A percentile compares a stretch with the other conserved stretches of the same genome.
Evolutionary conservation across 2,113 vertebrate genomes (phyloP).

Genomic region (Carassius auratus): DNA sequence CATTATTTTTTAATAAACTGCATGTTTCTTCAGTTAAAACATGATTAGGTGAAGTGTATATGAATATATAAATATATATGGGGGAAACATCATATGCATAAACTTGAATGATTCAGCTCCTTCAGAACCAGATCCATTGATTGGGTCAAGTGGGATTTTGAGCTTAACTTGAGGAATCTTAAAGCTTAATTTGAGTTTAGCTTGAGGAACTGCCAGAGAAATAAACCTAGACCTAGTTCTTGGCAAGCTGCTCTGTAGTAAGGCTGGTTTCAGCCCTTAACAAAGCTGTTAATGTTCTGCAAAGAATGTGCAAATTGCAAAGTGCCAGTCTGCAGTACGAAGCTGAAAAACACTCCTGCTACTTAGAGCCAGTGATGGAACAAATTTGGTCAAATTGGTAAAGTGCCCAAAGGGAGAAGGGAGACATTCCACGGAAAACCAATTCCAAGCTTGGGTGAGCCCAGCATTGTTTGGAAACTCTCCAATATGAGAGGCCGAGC

Average conservation of each 20-base stretch:
- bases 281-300: slow-evolving; percentile 79
- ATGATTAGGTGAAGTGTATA: background rate
- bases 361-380: slow-evolving; percentile 83
- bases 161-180: background rate
- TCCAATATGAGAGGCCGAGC: slow-evolving; percentile 78
- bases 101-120: slow-evolving; percentile 35
- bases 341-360: slow-evolving; percentile 80
- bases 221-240: background rate
- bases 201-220: background rate
- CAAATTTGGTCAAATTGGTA: slow-evolving; percentile 88
- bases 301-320: slow-evolving; percentile 80
- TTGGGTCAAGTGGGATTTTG: slow-evolving; percentile 26
- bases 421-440: slow-evolving; percentile 85
- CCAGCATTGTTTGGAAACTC: slow-evolving; percentile 86
- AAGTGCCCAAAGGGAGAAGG: slow-evolving; percentile 85
- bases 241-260: slow-evolving; percentile 17
- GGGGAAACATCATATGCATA: slow-evolving; percentile 4
- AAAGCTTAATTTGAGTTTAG: background rate
- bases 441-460: slow-evolving; percentile 87
- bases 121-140: background rate
- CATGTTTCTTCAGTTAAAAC: slow-evolving; percentile 21
- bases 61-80: slow-evolving; percentile 12
- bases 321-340: slow-evolving; percentile 73
- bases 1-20: slow-evolving; percentile 21
- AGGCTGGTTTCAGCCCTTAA: slow-evolving; percentile 63